Conservation (phyloP, 2,113 vertebrate species). For the Asarcornis scutulata region DNA sequence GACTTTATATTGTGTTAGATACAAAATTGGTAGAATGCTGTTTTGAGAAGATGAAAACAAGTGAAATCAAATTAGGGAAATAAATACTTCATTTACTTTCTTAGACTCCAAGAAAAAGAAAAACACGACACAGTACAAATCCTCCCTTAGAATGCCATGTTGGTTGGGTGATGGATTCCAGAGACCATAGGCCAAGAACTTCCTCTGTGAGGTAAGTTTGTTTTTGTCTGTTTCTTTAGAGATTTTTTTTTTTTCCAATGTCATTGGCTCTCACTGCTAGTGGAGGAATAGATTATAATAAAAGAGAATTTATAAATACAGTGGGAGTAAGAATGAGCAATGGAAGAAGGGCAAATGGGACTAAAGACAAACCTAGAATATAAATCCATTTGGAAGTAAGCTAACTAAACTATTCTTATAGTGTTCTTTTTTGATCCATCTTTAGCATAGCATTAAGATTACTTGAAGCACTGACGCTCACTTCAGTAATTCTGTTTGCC, state of each 20-base stretch:
- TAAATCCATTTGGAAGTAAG: neutral
- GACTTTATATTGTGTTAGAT: slow-evolving; percentile 48
- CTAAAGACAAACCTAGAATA: neutral
- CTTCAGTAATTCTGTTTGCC: neutral
- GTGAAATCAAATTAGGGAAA: slow-evolving; percentile 26
- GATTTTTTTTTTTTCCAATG: neutral
- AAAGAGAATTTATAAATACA: neutral
- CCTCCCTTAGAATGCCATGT: slow-evolving; percentile 91
- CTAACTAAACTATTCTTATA: neutral
- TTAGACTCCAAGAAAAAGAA: slow-evolving; percentile 92
- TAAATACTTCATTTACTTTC: slow-evolving; percentile 54
- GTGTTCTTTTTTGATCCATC: fast-evolving
- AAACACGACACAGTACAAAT: slow-evolving; percentile 92
- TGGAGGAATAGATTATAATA: neutral
- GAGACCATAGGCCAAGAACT: slow-evolving; percentile 86
- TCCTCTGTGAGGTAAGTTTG: slow-evolving; percentile 87
- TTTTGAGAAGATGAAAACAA: slow-evolving; percentile 17
- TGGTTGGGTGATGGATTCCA: slow-evolving; percentile 98
- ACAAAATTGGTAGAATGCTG: neutral
- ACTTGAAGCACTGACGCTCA: neutral
- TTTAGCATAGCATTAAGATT: neutral
- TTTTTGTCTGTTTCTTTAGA: neutral
- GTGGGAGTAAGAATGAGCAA: neutral
- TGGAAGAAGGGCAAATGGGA: neutral
- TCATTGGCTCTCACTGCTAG: neutral